phyloP scores from a whole-genome alignment of 2,888 invertebrate species.

The Hedya salicella region DNA sequence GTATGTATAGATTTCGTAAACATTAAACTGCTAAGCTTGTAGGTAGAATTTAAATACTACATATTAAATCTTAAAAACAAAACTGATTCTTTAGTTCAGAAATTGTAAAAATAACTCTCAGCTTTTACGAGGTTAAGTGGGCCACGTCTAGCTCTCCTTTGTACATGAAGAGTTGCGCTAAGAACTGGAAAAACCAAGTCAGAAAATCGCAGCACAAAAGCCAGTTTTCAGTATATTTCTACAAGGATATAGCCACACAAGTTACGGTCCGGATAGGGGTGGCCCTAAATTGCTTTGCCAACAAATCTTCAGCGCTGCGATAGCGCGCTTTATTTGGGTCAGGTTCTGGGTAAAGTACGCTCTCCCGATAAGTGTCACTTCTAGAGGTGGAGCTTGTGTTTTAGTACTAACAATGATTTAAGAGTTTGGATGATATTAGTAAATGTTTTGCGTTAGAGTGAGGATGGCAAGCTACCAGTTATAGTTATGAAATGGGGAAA shows the following conservation, averaged over 20 bases:
- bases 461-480: too few relatives aligned
- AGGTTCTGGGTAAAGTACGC: slow-evolving; percentile 44
- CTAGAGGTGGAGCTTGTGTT: slow-evolving; percentile 42
- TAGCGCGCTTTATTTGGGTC: slow-evolving; percentile 48
- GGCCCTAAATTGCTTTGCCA: slow-evolving; percentile 46
- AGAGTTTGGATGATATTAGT: slow-evolving; percentile 28
- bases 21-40: too few relatives aligned
- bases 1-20: too few relatives aligned
- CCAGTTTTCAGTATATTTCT: slow-evolving; percentile 10
- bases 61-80: too few relatives aligned
- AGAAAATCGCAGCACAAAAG: background rate
- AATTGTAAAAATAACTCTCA: too few relatives aligned
- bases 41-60: too few relatives aligned
- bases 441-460: slow-evolving; percentile 32
- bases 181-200: background rate
- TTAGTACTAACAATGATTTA: slow-evolving; percentile 44
- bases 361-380: slow-evolving; percentile 44
- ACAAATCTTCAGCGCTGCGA: slow-evolving; percentile 45
- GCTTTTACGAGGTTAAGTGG: too few relatives aligned
- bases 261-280: slow-evolving; percentile 41
- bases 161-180: too few relatives aligned
- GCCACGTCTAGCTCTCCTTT: too few relatives aligned
- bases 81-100: background rate
- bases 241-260: slow-evolving; percentile 27
- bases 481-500: too few relatives aligned